These are phyloP conservation scores for Etia nguti DNA, from an alignment of 2,113 vertebrate genomes.

Conservation along the genomic window DNA sequence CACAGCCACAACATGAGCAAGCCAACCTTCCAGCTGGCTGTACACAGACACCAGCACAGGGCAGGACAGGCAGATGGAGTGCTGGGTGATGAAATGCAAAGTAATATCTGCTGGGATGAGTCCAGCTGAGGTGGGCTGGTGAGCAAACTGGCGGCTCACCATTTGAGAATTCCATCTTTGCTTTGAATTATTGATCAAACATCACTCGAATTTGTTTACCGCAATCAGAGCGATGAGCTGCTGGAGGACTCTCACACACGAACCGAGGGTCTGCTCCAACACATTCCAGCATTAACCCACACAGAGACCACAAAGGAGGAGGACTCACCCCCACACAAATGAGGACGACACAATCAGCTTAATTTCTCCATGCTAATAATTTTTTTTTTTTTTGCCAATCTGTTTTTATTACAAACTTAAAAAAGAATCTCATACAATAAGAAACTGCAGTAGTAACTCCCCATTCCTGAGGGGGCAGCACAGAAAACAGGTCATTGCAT, in stretches of 20 bases:
- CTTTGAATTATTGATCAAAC: conserved; percentile 65
- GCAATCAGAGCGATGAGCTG: neutral
- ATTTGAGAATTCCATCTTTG: conserved; percentile 28
- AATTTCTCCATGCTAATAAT: conserved; percentile 63
- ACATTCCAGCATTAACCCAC: neutral
- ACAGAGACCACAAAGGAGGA: neutral
- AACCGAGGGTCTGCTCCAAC: neutral
- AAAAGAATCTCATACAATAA: conserved; percentile 76
- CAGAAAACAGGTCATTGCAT: conserved; percentile 78
- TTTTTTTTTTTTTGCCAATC: conserved; percentile 61
- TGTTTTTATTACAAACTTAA: conserved; percentile 78
- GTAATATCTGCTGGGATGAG: conserved; percentile 40
- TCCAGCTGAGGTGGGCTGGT: conserved; percentile 47
- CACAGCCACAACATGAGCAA: neutral
- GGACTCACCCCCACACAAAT: neutral
- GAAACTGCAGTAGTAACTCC: conserved; percentile 74
- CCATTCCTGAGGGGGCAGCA: conserved; percentile 53
- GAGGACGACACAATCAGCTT: conserved; percentile 40
- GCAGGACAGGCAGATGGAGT: neutral
- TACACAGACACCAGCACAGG: neutral
- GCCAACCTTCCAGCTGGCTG: neutral
- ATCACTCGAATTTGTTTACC: conserved; percentile 38
- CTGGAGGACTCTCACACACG: neutral
- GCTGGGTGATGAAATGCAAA: conserved; percentile 53
- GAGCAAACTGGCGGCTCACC: conserved; percentile 28